Conservation (phyloP, 2,888 invertebrate genomes). For the Callyntrura sp. region DNA sequence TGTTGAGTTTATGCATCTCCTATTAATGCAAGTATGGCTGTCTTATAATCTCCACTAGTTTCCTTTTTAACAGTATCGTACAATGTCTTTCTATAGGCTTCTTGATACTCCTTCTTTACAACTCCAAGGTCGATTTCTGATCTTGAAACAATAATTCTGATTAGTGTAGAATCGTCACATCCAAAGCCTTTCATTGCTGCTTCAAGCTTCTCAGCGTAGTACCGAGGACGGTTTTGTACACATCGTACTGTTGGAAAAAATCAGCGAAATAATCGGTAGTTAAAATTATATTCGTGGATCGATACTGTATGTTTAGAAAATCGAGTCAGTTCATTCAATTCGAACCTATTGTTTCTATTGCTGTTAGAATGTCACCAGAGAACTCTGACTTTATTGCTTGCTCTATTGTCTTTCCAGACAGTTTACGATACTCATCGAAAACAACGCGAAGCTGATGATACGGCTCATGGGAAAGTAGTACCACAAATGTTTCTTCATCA, state of each 20-base stretch:
- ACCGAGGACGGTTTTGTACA: conserved; percentile 69
- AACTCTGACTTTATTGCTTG: conserved; percentile 89
- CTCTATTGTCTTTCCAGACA: conserved; percentile 91
- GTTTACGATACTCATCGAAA: conserved; percentile 91
- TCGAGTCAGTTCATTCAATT: not conserved
- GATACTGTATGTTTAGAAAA: not conserved
- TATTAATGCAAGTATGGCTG: conserved; percentile 81
- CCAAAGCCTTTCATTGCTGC: conserved; percentile 80
- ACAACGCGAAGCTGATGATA: conserved; percentile 90
- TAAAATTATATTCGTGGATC: too few species aligned
- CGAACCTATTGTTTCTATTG: conserved; percentile 88
- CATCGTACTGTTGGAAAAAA: conserved; percentile 58
- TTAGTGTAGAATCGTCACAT: conserved; percentile 77
- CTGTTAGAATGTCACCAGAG: conserved; percentile 89
- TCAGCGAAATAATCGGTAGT: too few species aligned
- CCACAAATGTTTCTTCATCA: conserved; percentile 88
- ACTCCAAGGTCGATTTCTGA: conserved; percentile 82
- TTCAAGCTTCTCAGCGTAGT: conserved; percentile 78
- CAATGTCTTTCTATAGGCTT: conserved; percentile 81
- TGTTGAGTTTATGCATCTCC: conserved; percentile 50
- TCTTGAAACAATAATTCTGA: conserved; percentile 83
- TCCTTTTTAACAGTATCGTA: conserved; percentile 86
- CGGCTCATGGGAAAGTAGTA: conserved; percentile 91
- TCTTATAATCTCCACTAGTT: conserved; percentile 90
- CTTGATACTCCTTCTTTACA: conserved; percentile 82